Base-by-base conservation (phyloP, 2,888 invertebrate genomes). In the Tuta absoluta region DNA sequence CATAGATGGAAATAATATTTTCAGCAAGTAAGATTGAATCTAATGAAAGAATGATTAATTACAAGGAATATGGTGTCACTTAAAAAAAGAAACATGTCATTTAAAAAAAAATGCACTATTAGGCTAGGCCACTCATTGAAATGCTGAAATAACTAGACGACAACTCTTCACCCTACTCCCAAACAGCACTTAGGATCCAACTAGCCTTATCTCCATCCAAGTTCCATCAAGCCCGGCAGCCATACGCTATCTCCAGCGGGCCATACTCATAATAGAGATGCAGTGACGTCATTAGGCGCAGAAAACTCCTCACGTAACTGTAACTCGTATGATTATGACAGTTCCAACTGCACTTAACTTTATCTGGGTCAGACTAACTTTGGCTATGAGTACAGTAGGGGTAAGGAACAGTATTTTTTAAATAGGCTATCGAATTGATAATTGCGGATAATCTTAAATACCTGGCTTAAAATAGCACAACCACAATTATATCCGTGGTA, bases 271-370 rank as follows among this genome's bases (percentile, higher is more conserved):
- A 28, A 56, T 56, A 56, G 56, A 56, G 28, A 56, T 28, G 56
- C 56, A 57, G 57, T 57, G 33, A 57, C 33, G 17, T 57, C 57
- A 57, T 33, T 28, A 57, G 19, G 57, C 33, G 17, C 57, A 37
- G 33, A 57, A 57, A 57, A 57, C 57, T 57, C 57, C 24, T 28
- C 57, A 37, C 38, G n/a, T 56, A 45, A 56, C 41, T 23, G 24
- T 56, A 63, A 63, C 56, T 63, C 38, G 41, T 63, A 41, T 56
- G 63, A 63, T 56, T 63, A 56, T 28, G 63, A 41, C 63, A 56
- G 38, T 56, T 63, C 45, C 33, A 38, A 63, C 63, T 63, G 45
- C 41, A 45, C 24, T 56, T 53, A 63, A 45, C 63, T 56, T 57
- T 57, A 57, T 57, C 57, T 57, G n/a, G 37, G 57, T 37, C 57